phyloP scores from a whole-genome alignment of 1,140 invertebrate species.

The Chrysomallon squamiferum region DNA sequence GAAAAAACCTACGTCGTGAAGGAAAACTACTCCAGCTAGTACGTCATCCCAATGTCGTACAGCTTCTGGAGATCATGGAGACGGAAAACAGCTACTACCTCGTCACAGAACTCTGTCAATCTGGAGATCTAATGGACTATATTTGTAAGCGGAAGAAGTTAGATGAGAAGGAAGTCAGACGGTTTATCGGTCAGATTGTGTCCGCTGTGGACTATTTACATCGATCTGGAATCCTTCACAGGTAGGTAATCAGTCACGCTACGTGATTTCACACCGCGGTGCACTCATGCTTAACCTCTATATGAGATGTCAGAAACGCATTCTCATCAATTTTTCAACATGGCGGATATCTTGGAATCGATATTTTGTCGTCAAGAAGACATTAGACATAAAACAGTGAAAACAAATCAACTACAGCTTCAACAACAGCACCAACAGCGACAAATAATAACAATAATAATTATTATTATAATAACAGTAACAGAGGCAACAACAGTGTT shows the following conservation, averaged over 20 bases:
- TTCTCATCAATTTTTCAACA: no score
- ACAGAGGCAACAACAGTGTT: no score
- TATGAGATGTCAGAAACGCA: no score
- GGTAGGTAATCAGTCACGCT: slow-evolving; percentile 26
- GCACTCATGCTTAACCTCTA: no score
- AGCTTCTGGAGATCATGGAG: slow-evolving; percentile 61
- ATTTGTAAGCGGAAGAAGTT: slow-evolving; percentile 55
- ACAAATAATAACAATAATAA: no score
- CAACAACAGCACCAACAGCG: no score
- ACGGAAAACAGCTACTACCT: slow-evolving; percentile 63
- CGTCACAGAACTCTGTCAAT: slow-evolving; percentile 59
- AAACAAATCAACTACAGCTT: no score
- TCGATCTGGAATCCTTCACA: slow-evolving; percentile 56
- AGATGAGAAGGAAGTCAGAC: slow-evolving; percentile 51
- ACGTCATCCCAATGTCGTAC: slow-evolving; percentile 57
- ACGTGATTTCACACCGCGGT: not conserved
- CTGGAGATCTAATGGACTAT: slow-evolving; percentile 59
- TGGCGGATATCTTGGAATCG: no score
- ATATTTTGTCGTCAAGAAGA: no score
- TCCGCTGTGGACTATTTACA: slow-evolving; percentile 62
- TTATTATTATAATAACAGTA: no score
- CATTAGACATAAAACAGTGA: no score
- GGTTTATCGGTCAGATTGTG: slow-evolving; percentile 59
- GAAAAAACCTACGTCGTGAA: slow-evolving; percentile 60
- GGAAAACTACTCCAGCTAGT: slow-evolving; percentile 58